These are phyloP conservation scores for Aquatica leii DNA, from an alignment of 2,888 invertebrate species.

Conservation along the genomic window DNA sequence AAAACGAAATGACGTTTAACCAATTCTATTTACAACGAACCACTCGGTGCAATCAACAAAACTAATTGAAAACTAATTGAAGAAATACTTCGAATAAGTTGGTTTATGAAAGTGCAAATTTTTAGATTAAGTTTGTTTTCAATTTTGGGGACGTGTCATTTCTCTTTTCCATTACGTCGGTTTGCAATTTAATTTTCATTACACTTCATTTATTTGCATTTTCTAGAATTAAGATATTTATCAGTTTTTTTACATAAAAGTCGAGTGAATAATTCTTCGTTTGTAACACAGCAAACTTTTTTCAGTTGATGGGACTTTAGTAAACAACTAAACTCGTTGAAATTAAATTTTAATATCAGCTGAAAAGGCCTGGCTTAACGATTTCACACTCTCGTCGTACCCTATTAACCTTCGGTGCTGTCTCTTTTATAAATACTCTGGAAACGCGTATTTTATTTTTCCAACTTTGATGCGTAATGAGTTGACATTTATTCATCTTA, in stretches of 20 bases:
- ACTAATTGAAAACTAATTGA: constrained; percentile 20
- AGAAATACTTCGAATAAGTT: constrained; percentile 26
- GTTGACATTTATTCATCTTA: no score
- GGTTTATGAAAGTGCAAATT: constrained; percentile 32
- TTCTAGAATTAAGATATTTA: background rate
- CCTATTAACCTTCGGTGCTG: background rate
- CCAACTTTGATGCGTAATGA: no score
- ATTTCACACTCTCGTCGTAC: constrained; percentile 11
- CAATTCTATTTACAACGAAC: no score
- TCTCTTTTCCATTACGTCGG: constrained; percentile 26
- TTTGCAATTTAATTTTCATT: constrained; percentile 30
- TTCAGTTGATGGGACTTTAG: no score
- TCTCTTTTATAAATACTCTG: no score
- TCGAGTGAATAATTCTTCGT: no score
- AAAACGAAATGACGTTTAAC: no score
- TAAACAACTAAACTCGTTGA: background rate
- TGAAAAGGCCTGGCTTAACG: constrained; percentile 4
- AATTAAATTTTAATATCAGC: constrained; percentile 10
- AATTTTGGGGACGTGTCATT: constrained; percentile 25
- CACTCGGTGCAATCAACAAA: no score
- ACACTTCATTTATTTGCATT: constrained; percentile 31
- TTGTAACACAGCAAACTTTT: no score
- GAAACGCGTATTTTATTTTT: no score
- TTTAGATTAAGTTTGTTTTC: constrained; percentile 36
- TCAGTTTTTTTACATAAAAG: background rate